Evolutionary conservation across 1,140 invertebrate species (phyloP).

Genomic region (Drosophila pseudoananassae): DNA sequence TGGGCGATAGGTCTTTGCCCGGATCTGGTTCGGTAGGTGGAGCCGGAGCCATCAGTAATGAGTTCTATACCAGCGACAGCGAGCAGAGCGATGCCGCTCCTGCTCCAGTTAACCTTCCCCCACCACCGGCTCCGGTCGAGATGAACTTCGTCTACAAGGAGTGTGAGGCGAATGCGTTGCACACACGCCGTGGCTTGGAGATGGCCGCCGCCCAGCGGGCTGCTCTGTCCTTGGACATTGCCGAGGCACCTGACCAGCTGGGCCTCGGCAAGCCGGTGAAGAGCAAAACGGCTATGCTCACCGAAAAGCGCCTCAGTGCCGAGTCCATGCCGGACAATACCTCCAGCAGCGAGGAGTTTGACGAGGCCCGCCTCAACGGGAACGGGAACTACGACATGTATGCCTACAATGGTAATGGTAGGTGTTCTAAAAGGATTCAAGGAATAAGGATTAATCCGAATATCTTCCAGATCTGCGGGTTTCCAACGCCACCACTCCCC

Average conservation of each 20-base stretch:
- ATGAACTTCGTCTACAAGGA: slow-evolving; percentile 68
- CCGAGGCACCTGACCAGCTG: slow-evolving; percentile 58
- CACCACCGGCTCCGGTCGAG: slow-evolving; percentile 45
- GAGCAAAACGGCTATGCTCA: slow-evolving; percentile 69
- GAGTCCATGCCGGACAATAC: slow-evolving; percentile 76
- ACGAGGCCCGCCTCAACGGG: slow-evolving; percentile 66
- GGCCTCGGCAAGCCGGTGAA: slow-evolving; percentile 46
- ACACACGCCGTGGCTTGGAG: slow-evolving; percentile 63
- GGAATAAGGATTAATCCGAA: neutral
- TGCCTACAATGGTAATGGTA: slow-evolving; percentile 84
- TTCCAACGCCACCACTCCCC: slow-evolving; percentile 79
- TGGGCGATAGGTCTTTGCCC: slow-evolving; percentile 25
- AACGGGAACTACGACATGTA: slow-evolving; percentile 60
- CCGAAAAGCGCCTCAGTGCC: slow-evolving; percentile 67
- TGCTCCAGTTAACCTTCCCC: slow-evolving; percentile 24
- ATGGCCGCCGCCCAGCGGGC: slow-evolving; percentile 60
- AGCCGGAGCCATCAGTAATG: slow-evolving; percentile 63
- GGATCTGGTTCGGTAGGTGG: slow-evolving; percentile 18
- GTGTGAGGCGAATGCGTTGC: slow-evolving; percentile 50
- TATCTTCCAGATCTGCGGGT: slow-evolving; percentile 56
- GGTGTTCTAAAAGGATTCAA: neutral
- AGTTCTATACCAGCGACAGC: slow-evolving; percentile 71
- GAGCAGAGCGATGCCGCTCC: slow-evolving; percentile 59
- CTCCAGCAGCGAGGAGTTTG: slow-evolving; percentile 72
- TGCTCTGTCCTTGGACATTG: slow-evolving; percentile 69